phyloP scores from a whole-genome alignment of 2,888 invertebrate species.

The Melinaea menophilus region DNA sequence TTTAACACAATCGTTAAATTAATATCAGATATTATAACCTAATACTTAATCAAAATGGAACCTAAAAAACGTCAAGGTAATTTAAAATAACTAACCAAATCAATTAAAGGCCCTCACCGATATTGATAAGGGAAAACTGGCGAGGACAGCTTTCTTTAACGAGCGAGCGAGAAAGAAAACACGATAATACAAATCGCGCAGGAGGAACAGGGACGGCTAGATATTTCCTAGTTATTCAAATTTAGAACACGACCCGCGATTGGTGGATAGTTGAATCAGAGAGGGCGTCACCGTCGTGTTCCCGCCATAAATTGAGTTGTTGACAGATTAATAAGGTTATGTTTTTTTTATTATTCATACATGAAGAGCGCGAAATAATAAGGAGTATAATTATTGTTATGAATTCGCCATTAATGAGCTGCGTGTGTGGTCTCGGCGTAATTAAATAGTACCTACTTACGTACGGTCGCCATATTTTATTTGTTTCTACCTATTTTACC shows the following conservation, averaged over 20 bases:
- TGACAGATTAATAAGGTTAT: constrained; percentile 76
- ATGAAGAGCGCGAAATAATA: constrained; percentile 72
- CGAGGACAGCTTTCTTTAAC: constrained; percentile 12
- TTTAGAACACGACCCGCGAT: constrained; percentile 48
- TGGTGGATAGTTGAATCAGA: constrained; percentile 57
- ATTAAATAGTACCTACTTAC: constrained; percentile 52
- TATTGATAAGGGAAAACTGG: constrained; percentile 22
- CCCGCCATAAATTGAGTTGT: constrained; percentile 79
- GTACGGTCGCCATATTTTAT: constrained; percentile 54
- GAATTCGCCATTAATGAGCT: constrained; percentile 68
- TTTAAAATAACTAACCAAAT: constrained; percentile 25
- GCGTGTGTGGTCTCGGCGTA: constrained; percentile 70
- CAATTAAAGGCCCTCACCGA: constrained; percentile 17
- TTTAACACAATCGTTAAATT: neutral
- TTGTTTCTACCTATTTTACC: constrained; percentile 45
- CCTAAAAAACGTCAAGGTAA: constrained; percentile 24
- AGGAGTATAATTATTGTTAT: constrained; percentile 69
- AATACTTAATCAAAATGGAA: neutral
- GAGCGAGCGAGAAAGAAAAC: constrained; percentile 9
- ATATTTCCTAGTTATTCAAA: constrained; percentile 30
- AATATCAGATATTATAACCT: neutral
- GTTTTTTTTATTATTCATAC: constrained; percentile 55
- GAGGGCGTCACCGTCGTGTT: constrained; percentile 68
- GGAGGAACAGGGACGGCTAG: constrained; percentile 49
- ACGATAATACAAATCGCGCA: neutral